Evolutionary conservation across 1,140 invertebrate species (phyloP), one percentile per base, ranked within the genome.

Genomic region (Drosophila ogumai): DNA sequence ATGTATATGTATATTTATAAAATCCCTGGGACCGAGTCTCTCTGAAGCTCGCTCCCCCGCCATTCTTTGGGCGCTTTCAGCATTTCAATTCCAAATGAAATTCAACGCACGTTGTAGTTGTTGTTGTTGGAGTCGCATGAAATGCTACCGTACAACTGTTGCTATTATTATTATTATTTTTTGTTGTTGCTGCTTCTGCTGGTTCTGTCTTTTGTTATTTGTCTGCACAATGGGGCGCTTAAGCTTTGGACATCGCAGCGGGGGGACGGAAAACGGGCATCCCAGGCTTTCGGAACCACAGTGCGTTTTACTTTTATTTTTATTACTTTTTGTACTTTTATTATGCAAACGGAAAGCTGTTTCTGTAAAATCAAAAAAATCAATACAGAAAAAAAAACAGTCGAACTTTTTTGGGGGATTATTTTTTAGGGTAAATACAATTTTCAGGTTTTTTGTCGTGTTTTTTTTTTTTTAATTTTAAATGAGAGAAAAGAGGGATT

Each of bases 61-160:
- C 43, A 36, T 71, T 44, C 44, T 17, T 40, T 57, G 43, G 31
- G 38, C 43, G 52, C 43, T 74, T 63, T 61, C 19, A 60, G 52
- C 68, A 84, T 81, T 75, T 80, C 73, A 81, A 84, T 81, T 81
- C 50, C 50, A 90, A 90, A 90, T 90, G 71, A 85, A 90, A 90
- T 90, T 90, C 86, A 74, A 66, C 47, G 75, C 81, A 90, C 86
- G 79, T 77, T 85, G 64, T 32, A 32, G 15, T 64, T 65, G 40
- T 15, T 22, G 28, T 22, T 55, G 52, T n/a, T 41, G 57, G 13
- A 50, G 40, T 44, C 32, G 58, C 59, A 64, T 50, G 46, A 49
- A 65, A 52, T 68, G 81, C 74, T 75, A 75, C 75, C 65, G 65
- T 73, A 50, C 75, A 68, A 64, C 49, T 58, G 43, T 60, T 59